Percentiles rank a stretch among this genome's conserved stretches.
phyloP scores from a whole-genome alignment of 53 echinoderm and acorn worm species.

The Mesocentrotus franciscanus region DNA sequence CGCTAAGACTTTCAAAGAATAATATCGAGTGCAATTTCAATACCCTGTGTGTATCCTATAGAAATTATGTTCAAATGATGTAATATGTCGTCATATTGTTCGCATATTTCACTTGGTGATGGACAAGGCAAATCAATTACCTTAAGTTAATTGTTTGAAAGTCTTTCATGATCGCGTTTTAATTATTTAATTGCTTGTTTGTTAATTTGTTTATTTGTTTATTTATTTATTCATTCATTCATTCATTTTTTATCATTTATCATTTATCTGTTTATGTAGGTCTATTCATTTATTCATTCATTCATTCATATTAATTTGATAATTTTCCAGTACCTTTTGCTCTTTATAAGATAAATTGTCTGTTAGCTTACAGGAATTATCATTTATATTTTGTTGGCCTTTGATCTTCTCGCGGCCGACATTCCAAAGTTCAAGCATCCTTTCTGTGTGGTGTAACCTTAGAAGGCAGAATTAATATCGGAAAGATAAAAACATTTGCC shows the following conservation, averaged over 20 bases:
- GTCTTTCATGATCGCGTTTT: not conserved
- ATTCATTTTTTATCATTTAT: no score
- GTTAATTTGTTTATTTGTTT: not conserved
- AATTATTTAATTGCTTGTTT: not conserved
- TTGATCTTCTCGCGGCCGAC: not conserved
- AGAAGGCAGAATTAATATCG: not conserved
- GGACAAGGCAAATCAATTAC: no score
- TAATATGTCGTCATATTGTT: no score
- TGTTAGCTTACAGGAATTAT: not conserved
- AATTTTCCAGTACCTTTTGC: not conserved
- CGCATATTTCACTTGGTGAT: no score
- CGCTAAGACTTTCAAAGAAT: no score
- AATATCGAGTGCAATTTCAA: no score
- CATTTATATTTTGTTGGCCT: not conserved
- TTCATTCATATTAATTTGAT: not conserved
- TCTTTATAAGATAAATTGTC: not conserved
- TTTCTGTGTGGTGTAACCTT: not conserved
- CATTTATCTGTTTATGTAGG: no score
- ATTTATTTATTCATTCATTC: no score
- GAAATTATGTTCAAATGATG: no score
- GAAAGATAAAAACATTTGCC: conserved; percentile 1
- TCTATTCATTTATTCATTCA: no score
- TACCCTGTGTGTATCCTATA: no score
- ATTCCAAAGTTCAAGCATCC: conserved; percentile 1
- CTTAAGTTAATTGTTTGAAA: no score